These are phyloP conservation scores for Zaprionus lineosus DNA, from an alignment of 2,888 invertebrate genomes.

Conservation along the genomic window DNA sequence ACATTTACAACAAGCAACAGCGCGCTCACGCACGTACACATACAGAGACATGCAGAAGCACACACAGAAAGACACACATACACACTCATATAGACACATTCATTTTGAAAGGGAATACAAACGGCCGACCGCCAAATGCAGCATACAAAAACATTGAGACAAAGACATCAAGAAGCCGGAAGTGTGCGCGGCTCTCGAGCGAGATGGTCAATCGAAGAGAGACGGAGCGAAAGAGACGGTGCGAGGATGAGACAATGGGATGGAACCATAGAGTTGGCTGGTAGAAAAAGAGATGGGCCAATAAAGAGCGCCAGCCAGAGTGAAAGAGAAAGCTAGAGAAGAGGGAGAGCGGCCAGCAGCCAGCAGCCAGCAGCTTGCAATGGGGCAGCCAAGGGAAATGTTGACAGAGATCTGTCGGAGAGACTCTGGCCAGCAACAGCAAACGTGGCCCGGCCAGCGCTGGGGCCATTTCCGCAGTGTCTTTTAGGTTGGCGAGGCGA, in stretches of 20 bases:
- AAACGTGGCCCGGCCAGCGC: slow-evolving; percentile 39
- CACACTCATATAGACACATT: slow-evolving; percentile 4
- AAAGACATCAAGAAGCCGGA: slow-evolving; percentile 60
- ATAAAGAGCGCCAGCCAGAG: slow-evolving; percentile 8
- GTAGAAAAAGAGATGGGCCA: slow-evolving; percentile 8
- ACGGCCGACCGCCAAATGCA: slow-evolving; percentile 48
- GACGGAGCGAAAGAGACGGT: slow-evolving; percentile 2
- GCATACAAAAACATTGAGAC: slow-evolving; percentile 51
- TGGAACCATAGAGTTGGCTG: slow-evolving; percentile 3
- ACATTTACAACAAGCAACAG: slow-evolving; percentile 37
- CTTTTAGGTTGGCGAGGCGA: slow-evolving; percentile 79
- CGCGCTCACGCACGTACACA: slow-evolving; percentile 9
- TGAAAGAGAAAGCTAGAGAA: neutral
- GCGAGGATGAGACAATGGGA: slow-evolving; percentile 3
- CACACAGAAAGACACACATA: slow-evolving; percentile 5
- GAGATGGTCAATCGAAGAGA: slow-evolving; percentile 23
- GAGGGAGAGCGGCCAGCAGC: slow-evolving; percentile 11
- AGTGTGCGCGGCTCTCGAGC: slow-evolving; percentile 42
- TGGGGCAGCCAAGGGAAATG: slow-evolving; percentile 22
- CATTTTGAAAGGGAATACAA: neutral
- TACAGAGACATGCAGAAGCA: slow-evolving; percentile 15
- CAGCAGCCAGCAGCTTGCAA: slow-evolving; percentile 5
- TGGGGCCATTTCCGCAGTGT: slow-evolving; percentile 72
- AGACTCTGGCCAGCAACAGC: slow-evolving; percentile 42
- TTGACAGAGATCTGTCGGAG: slow-evolving; percentile 57